Base-by-base conservation (phyloP, 2,113 vertebrate genomes). In the Urocitellus parryii region DNA sequence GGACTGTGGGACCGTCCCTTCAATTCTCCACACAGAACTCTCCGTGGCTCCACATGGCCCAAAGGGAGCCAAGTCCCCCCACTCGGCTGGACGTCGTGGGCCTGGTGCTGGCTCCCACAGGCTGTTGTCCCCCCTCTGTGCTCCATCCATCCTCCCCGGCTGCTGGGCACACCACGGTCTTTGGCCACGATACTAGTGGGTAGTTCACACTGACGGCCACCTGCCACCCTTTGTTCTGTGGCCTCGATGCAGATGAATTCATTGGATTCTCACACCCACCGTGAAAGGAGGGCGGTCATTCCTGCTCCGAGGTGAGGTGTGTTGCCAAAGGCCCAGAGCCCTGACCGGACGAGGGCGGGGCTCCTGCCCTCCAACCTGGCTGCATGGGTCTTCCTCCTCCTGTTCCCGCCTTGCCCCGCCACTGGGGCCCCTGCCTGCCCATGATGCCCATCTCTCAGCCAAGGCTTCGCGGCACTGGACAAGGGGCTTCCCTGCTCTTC, bases 91-190 rank as follows among this genome's bases (percentile, higher is more conserved):
- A 58, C 42, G 11, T 65, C 14, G 2, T 77, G 24, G 4, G 12
- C 70, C 68, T 83, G 11, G 2, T 29, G 24, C 25, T 8, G 72
- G 63, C 18, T 42, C 51, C 42, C 9, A 12, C 2, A 2, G 3
- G 0, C 39, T 18, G 6, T 20, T 17, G 39, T 48, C 25, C 18
- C 24, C 29, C 76, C 42, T 42, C 42, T 13, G 22, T 0, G 37
- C 12, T 22, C 1, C 13, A 17, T 17, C 32, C 0, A 0, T 48
- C 51, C 34, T 8, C 13, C 13, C 37, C 0, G 29, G 39, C 18
- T 16, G 45, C 90, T 25, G 25, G 74, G 51, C 78, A 53, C 1
- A 0, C 11, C 0, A 14, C 76, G 56, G 65, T 56, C 80, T 79
- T n/a, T 45, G 82, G 65, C 34, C 2, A 4, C 63, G 8, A 4